Base-by-base conservation (phyloP, 2,888 invertebrate genomes). In the Acanthacorydalis orientalis region DNA sequence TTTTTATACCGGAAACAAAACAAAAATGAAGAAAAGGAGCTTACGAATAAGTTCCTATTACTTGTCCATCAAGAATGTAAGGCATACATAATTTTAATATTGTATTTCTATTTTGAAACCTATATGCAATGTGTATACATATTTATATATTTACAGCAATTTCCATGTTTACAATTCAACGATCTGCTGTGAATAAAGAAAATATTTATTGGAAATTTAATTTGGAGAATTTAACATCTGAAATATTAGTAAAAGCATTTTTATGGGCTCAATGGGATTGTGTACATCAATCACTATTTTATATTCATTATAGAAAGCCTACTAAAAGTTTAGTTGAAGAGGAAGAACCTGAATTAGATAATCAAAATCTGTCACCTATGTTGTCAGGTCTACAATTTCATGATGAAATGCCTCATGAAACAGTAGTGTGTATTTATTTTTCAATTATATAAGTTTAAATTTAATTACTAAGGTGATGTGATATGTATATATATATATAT, bases 191-290 rank as follows among this genome's bases (percentile, higher is more conserved):
- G n/a, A 51, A 55, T 3, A 47, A 54, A n/a, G 48, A 51, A 44
- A 41, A 47, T n/a, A 38, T 11, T n/a, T 23, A 33, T 11, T 47
- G 47, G 47, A 12, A 10, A 34, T 14, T 33, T 34, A 16, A 50
- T 62, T 43, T 54, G 51, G 6, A 23, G 23, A 23, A 6, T 23
- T 23, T 23, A 35, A 60, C 60, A 48, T 56, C 60, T 4, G 74
- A 75, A 53, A 59, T 61, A 2, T 57, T 75, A 31, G 82, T 84
- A 2, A 77, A 77, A 58, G 76, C 75, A 40, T 88, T 87, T 58
- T 78, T 81, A 35, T 90, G 88, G 88, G 85, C 86, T 0, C 89
- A 89, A 57, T 89, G 88, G 88, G 86, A 88, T 60, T 75, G 83
- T 50, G 67, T 71, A 10, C 77, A 82, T 64, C 77, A 89, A 72